phyloP scores from a whole-genome alignment of 2,113 vertebrate species.

The Aramus guarauna region DNA sequence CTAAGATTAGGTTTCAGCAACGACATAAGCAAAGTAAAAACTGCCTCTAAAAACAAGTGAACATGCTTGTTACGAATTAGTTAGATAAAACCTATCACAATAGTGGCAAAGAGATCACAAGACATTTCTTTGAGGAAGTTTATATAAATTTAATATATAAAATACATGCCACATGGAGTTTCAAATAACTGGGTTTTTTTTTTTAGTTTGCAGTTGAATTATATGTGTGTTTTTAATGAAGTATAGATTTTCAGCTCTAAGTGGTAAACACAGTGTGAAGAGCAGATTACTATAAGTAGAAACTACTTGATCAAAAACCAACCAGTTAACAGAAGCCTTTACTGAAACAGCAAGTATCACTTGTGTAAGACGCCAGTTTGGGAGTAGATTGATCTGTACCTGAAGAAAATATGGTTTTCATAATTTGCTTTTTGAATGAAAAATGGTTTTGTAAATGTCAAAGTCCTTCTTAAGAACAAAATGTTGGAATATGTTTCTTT shows the following conservation, averaged over 20 bases:
- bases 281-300: background rate
- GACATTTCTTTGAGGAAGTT: background rate
- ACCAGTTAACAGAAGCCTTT: background rate
- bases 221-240: background rate
- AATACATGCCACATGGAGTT: background rate
- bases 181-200: background rate
- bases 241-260: background rate
- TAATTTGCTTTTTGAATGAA: background rate
- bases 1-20: background rate
- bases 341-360: background rate
- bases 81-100: background rate
- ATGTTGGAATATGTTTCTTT: background rate
- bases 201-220: background rate
- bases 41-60: background rate
- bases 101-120: background rate
- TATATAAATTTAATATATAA: background rate
- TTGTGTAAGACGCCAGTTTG: background rate
- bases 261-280: background rate
- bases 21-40: background rate
- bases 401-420: background rate
- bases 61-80: background rate
- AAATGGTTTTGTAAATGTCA: background rate
- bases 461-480: background rate
- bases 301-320: background rate
- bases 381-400: background rate